Evolutionary conservation across 2,113 vertebrate species (phyloP).

Genomic region (Nesospiza acunhae): DNA sequence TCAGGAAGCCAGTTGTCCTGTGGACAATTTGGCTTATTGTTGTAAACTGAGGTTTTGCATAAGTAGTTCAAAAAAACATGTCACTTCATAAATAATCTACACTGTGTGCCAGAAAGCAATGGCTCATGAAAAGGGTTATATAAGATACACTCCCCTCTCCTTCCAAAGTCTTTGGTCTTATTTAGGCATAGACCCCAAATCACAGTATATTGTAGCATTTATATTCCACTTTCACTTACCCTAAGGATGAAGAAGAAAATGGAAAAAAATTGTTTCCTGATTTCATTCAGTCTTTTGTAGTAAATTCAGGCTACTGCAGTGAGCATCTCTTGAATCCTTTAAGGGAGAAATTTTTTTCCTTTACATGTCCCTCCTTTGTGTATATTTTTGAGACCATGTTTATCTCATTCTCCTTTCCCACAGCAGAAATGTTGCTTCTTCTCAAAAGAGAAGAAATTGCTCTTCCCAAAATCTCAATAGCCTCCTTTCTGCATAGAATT

Average conservation of each 20-base stretch:
- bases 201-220: neutral
- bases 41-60: neutral
- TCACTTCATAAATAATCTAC: neutral
- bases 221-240: neutral
- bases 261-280: neutral
- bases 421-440: neutral
- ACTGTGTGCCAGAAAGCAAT: neutral
- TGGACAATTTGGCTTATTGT: neutral
- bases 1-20: neutral
- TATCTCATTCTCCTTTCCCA: neutral
- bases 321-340: neutral
- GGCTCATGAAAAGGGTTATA: neutral
- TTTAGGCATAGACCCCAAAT: neutral
- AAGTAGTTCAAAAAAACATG: neutral
- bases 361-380: neutral
- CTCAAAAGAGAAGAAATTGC: neutral
- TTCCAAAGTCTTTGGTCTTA: neutral
- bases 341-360: neutral
- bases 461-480: neutral
- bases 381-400: neutral
- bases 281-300: neutral
- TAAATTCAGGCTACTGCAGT: neutral
- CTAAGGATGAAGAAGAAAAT: neutral
- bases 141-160: neutral
- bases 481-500: neutral